These are phyloP conservation scores for Drosophila nigromelanica DNA, from an alignment of 1,140 invertebrate genomes.

Conservation along the genomic window DNA sequence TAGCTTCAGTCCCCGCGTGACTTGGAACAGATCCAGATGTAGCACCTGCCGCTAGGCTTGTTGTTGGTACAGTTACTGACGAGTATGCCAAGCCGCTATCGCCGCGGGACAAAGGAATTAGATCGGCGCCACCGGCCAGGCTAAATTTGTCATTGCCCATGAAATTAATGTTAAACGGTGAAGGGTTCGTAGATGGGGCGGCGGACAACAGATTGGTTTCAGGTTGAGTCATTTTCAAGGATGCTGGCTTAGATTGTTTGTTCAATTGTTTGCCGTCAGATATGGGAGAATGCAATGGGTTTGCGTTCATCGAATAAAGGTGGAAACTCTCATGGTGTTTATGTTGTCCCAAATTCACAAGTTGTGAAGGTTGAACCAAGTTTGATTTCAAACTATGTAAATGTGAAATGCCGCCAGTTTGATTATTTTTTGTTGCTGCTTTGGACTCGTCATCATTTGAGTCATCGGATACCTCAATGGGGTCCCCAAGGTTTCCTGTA, in stretches of 20 bases:
- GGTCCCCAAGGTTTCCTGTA: constrained; percentile 65
- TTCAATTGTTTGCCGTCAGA: constrained; percentile 17
- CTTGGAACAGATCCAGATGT: constrained; percentile 49
- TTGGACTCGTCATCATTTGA: constrained; percentile 49
- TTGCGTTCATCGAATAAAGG: not conserved
- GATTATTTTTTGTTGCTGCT: constrained; percentile 6
- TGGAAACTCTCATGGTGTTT: not conserved
- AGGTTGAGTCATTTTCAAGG: constrained; percentile 19
- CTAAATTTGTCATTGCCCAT: constrained; percentile 68
- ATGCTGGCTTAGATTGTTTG: constrained; percentile 2
- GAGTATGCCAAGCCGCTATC: constrained; percentile 59
- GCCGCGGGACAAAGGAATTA: constrained; percentile 65
- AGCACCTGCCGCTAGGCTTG: constrained; percentile 49
- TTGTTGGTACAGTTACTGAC: constrained; percentile 45
- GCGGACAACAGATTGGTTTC: not conserved
- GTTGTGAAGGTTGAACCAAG: constrained; percentile 25
- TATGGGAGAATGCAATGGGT: not conserved
- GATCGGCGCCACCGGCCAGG: constrained; percentile 74
- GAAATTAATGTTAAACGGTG: constrained; percentile 56
- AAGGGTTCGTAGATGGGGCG: not conserved
- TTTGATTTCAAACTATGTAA: constrained; percentile 3
- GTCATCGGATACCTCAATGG: constrained; percentile 78
- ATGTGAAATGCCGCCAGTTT: not conserved
- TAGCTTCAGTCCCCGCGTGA: not conserved
- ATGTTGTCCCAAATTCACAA: not conserved